Conservation (phyloP, 2,888 invertebrate genomes). For the Plagodis pulveraria region DNA sequence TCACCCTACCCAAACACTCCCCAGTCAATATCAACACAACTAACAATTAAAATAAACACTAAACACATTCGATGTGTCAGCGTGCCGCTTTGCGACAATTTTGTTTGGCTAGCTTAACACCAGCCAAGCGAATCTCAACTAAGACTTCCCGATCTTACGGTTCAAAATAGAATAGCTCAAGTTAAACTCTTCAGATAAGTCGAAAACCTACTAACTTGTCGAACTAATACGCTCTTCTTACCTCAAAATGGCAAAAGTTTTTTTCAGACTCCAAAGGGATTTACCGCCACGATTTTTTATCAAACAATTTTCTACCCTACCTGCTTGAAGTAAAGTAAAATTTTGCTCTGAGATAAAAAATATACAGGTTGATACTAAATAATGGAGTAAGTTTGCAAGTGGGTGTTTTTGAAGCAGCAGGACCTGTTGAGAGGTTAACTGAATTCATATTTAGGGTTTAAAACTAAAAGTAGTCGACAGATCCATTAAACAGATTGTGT, state of each 20-base stretch:
- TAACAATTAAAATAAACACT: conserved; percentile 56
- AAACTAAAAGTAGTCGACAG: too few species aligned
- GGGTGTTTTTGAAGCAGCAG: conserved; percentile 59
- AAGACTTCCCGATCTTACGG: conserved; percentile 34
- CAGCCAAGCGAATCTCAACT: conserved; percentile 36
- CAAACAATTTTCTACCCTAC: conserved; percentile 52
- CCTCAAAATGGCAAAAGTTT: conserved; percentile 77
- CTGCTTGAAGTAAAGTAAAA: conserved; percentile 38
- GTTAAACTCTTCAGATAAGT: conserved; percentile 62
- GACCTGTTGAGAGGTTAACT: conserved; percentile 61
- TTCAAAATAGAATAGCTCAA: conserved; percentile 37
- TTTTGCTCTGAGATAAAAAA: conserved; percentile 24
- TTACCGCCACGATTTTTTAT: conserved; percentile 34
- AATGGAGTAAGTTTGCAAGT: conserved; percentile 61
- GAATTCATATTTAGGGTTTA: conserved; percentile 44
- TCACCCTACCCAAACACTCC: conserved; percentile 17
- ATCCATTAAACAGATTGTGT: too few species aligned
- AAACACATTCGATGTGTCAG: conserved; percentile 55
- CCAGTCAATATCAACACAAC: conserved; percentile 29
- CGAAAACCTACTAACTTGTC: conserved; percentile 74
- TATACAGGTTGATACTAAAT: conserved; percentile 61
- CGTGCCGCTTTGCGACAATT: conserved; percentile 49
- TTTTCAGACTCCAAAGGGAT: conserved; percentile 42
- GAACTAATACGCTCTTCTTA: conserved; percentile 78
- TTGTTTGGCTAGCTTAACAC: conserved; percentile 46